These are phyloP conservation scores for Acropora tenuis DNA, from an alignment of 64 coral and sea anemone genomes.

Conservation along the genomic window DNA sequence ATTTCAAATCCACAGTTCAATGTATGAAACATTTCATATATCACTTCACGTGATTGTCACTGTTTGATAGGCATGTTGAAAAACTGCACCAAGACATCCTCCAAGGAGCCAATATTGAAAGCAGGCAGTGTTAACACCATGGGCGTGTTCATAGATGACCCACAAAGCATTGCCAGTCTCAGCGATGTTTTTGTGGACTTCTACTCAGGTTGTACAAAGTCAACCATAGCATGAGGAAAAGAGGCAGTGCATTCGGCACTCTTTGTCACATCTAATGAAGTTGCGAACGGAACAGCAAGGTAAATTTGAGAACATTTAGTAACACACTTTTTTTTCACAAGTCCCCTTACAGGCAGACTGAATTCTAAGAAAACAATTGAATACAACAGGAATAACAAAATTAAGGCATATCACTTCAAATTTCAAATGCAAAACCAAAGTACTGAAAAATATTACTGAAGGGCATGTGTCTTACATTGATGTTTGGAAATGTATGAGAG, in stretches of 20 bases:
- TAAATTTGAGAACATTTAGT: slow-evolving; percentile 2
- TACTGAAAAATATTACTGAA: not conserved
- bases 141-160: slow-evolving; percentile 46
- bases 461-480: not conserved
- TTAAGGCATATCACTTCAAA: not conserved
- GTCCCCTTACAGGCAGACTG: not conserved
- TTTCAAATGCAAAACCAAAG: not conserved
- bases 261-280: slow-evolving; percentile 33
- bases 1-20: too few species aligned
- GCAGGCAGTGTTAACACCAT: slow-evolving; percentile 5
- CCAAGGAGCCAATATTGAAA: slow-evolving; percentile 34
- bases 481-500: not conserved
- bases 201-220: slow-evolving; percentile 35
- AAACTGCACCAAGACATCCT: slow-evolving; percentile 15
- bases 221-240: slow-evolving; percentile 34
- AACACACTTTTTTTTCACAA: not conserved
- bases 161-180: slow-evolving; percentile 4
- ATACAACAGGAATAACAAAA: not conserved
- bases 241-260: slow-evolving; percentile 43
- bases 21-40: too few species aligned
- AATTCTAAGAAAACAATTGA: not conserved
- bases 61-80: slow-evolving; percentile 31
- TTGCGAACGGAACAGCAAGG: slow-evolving; percentile 37
- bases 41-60: not conserved
- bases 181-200: slow-evolving; percentile 55